These are phyloP conservation scores for Hyperoplus lanceolatus DNA, from an alignment of 2,797 vertebrate species.

Conservation along the genomic window DNA sequence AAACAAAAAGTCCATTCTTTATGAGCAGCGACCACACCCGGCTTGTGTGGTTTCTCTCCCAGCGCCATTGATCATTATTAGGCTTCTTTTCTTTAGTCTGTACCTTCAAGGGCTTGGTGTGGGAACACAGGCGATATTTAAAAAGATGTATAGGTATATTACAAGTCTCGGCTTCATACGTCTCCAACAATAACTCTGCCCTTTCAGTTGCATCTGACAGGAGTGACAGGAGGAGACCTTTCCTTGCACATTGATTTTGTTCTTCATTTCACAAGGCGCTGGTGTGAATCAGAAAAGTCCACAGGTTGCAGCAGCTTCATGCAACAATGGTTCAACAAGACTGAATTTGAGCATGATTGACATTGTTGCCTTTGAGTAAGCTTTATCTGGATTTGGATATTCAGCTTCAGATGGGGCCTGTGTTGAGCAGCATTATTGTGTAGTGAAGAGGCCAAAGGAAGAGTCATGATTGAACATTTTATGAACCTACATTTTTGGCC, in stretches of 20 bases:
- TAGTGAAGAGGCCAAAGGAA: background rate
- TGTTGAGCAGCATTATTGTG: constrained; percentile 3
- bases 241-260: constrained; percentile 74
- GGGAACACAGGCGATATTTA: constrained; percentile 27
- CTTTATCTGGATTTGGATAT: constrained; percentile 4
- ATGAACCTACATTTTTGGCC: background rate
- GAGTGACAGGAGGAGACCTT: constrained; percentile 46
- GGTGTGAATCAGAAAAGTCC: constrained; percentile 53
- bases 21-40: constrained; percentile 14
- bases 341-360: constrained; percentile 16
- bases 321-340: constrained; percentile 43
- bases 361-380: constrained; percentile 35
- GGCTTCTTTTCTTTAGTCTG: constrained; percentile 28
- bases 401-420: constrained; percentile 15
- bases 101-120: background rate
- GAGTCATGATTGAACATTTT: background rate
- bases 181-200: constrained; percentile 27
- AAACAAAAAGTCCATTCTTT: constrained; percentile 43
- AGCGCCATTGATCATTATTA: constrained; percentile 51
- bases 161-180: constrained; percentile 45
- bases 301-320: constrained; percentile 45
- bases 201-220: constrained; percentile 58
- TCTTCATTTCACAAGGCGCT: constrained; percentile 72
- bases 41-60: constrained; percentile 49
- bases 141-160: constrained; percentile 57